Base-by-base conservation (phyloP, 2,888 invertebrate species). In the Meghimatium bilineatum region DNA sequence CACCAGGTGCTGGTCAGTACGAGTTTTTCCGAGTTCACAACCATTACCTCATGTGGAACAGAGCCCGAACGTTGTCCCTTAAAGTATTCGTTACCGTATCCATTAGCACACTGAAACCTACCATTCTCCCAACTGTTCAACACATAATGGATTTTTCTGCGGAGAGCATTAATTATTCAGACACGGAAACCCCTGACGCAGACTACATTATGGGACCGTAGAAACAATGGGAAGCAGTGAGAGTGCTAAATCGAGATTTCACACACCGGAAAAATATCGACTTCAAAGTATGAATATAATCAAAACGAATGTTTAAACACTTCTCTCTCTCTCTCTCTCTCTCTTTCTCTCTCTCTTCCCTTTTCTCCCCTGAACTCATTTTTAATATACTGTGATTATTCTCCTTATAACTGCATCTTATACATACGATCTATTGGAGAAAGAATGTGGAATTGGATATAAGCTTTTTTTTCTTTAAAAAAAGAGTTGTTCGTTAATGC, bases 161-260 rank as follows among this genome's bases (percentile, higher is more conserved):
- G 3, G 44, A 2, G 78, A 67, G 14, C 38, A 66, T 78, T 32
- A 78, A 78, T 78, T 78, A 78, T 78, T 78, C 78, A 78, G 66
- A 32, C n/a, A 38, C 5, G 78, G 44, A 78, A 78, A 78, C 66
- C 32, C 67, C 29, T 20, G 29, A 49, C 78, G 8, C 78, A 38
- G 17, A n/a, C 32, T 63, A 10, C 49, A 32, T n/a, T 66, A 36
- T 23, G 32, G 49, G 66, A 44, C 66, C 44, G 38, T 10, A 26
- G 44, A 67, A 78, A 66, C 67, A 67, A 44, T 36, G 23, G 66
- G 29, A 29, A n/a, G 44, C 38, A 12, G 6, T 29, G 78, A 63
- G 44, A 66, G 29, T 10, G 29, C 44, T 67, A 78, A 67, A 78
- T 78, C 63, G 67, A 78, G 66, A 63, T 67, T 32, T 66, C 44